A percentile compares a stretch with the other conserved stretches of the same genome.
These are phyloP conservation scores for Gasterosteus aculeatus DNA, from an alignment of 2,113 vertebrate species.

Conservation along the genomic window DNA sequence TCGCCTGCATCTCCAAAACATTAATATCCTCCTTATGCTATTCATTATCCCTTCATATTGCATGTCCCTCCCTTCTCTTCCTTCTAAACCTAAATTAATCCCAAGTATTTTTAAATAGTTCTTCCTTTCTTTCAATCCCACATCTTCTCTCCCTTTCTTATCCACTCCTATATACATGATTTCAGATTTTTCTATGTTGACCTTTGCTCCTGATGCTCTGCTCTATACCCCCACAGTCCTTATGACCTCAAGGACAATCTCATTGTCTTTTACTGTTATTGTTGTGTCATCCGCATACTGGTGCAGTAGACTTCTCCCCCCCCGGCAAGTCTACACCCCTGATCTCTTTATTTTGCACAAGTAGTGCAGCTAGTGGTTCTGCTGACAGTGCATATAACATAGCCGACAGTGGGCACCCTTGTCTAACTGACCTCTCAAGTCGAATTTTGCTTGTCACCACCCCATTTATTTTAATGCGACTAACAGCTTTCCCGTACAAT, in stretches of 20 bases:
- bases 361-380: not conserved
- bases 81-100: not conserved
- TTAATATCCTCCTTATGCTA: not conserved
- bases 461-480: not conserved
- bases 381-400: not conserved
- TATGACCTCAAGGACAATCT: not conserved
- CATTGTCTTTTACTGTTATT: not conserved
- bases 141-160: not conserved
- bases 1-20: not conserved
- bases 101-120: not conserved
- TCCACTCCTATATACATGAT: not conserved
- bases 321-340: not conserved
- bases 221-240: not conserved
- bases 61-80: not conserved
- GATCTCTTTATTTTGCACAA: not conserved
- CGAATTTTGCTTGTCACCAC: not conserved
- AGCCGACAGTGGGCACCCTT: not conserved
- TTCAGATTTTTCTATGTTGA: not conserved
- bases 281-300: slow-evolving; percentile 1
- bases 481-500: not conserved
- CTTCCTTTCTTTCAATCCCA: not conserved
- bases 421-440: not conserved
- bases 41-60: not conserved
- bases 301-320: not conserved
- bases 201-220: not conserved